Percentiles rank a stretch among this genome's conserved stretches.
phyloP scores from a whole-genome alignment of 1,140 invertebrate genomes.

The Batillaria attramentaria region DNA sequence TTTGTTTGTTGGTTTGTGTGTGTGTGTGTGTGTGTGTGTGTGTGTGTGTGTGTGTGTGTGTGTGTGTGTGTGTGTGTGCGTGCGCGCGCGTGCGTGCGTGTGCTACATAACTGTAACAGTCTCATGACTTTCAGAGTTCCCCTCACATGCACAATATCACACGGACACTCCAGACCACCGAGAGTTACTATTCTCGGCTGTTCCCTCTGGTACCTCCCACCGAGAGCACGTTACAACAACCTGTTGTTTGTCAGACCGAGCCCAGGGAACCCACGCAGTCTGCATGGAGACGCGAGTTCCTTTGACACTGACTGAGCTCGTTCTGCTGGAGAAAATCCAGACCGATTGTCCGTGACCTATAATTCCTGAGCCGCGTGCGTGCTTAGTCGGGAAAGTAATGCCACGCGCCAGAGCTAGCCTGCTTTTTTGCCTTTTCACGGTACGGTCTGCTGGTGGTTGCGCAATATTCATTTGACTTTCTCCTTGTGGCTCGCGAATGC shows the following conservation, averaged over 20 bases:
- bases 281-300: too few species aligned
- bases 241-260: neutral
- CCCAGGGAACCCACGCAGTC: neutral
- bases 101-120: neutral
- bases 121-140: neutral
- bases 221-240: neutral
- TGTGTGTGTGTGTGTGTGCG: neutral
- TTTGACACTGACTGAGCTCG: too few species aligned
- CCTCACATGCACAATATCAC: neutral
- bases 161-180: neutral
- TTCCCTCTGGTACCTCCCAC: neutral
- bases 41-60: slow-evolving; percentile 2
- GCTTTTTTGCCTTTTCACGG: too few species aligned
- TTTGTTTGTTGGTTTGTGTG: neutral
- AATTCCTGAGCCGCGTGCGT: too few species aligned
- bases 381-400: too few species aligned
- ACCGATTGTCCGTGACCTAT: too few species aligned
- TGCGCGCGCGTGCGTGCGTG: neutral
- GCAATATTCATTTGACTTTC: too few species aligned
- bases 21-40: slow-evolving; percentile 1
- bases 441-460: too few species aligned
- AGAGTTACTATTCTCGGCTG: too few species aligned
- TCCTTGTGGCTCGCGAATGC: too few species aligned
- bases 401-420: too few species aligned
- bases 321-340: too few species aligned